Evolutionary conservation across 2,888 invertebrate genomes (phyloP), one percentile per base, ranked within the genome.

Genomic region (Cactoblastis cactorum): DNA sequence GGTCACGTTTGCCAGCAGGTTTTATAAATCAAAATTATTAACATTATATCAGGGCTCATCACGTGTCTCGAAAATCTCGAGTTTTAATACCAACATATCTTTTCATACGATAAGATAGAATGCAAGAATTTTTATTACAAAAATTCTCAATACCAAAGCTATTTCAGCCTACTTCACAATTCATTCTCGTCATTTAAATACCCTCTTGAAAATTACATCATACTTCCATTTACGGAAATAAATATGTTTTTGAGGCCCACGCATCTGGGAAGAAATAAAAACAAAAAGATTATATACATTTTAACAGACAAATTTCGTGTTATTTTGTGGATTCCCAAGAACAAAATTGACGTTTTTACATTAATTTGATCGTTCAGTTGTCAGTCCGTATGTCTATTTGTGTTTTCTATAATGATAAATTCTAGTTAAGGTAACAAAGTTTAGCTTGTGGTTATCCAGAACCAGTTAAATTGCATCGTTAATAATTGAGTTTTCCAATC

Each of bases 401-500:
- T n/a, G n/a, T n/a, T n/a, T n/a, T n/a, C n/a, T n/a, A n/a, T n/a
- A n/a, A n/a, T n/a, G 22, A 41, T 22, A 8, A 41, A 22, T 12
- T 22, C 19, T 22, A 22, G 39, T 17, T 18, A 18, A 22, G 22
- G 22, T 39, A 19, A 39, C 39, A 18, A 39, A 39, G 22, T 43
- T 43, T 15, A 43, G 28, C 5, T 9, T 28, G 15, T 14, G 14
- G 43, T 28, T 43, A 43, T 41, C 22, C 34, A 34, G 34, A 12
- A 41, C 15, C n/a, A 14, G 8, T 41, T 24, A 15, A 28, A 43
- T 32, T 28, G 43, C 15, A 9, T 14, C 24, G 28, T 43, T 3
- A 32, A 43, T 43, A 43, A 43, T 43, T 43, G 28, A 43, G 28
- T 28, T 43, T 15, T 17, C 43, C 9, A 28, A 28, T 43, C 14